These are phyloP conservation scores for Sebastes diploproa DNA, from an alignment of 2,797 vertebrate genomes.

Conservation along the genomic window DNA sequence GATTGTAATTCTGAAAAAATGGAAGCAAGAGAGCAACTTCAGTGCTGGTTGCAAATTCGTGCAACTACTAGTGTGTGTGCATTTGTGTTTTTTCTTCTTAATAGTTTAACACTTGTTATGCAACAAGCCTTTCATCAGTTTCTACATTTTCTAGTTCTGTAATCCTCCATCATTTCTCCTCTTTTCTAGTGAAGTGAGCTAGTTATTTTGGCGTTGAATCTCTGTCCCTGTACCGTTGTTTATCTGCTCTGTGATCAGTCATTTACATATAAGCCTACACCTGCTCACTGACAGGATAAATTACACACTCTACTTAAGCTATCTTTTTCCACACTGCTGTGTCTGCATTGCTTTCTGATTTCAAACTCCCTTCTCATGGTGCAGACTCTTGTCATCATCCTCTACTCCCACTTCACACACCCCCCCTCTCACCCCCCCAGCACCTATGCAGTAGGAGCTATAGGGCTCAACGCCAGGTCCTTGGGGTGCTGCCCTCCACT, in stretches of 20 bases:
- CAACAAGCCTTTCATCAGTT: background rate
- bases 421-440: background rate
- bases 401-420: background rate
- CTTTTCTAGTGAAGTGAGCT: background rate
- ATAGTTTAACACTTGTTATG: background rate
- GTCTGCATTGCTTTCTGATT: slow-evolving; percentile 31
- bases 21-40: background rate
- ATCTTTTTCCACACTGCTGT: slow-evolving; percentile 49
- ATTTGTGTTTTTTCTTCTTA: background rate
- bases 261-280: slow-evolving; percentile 17
- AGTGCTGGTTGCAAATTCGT: background rate
- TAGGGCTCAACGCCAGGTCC: slow-evolving; percentile 56
- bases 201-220: background rate
- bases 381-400: slow-evolving; percentile 13
- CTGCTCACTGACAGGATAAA: slow-evolving; percentile 36
- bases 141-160: background rate
- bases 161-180: background rate
- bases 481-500: slow-evolving; percentile 53
- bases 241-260: slow-evolving; percentile 7
- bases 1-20: background rate
- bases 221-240: background rate
- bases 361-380: slow-evolving; percentile 48
- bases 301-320: slow-evolving; percentile 62
- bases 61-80: background rate
- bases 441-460: slow-evolving; percentile 64